Conservation (phyloP, 2,113 vertebrate genomes). For the Rhabdornis inornatus region DNA sequence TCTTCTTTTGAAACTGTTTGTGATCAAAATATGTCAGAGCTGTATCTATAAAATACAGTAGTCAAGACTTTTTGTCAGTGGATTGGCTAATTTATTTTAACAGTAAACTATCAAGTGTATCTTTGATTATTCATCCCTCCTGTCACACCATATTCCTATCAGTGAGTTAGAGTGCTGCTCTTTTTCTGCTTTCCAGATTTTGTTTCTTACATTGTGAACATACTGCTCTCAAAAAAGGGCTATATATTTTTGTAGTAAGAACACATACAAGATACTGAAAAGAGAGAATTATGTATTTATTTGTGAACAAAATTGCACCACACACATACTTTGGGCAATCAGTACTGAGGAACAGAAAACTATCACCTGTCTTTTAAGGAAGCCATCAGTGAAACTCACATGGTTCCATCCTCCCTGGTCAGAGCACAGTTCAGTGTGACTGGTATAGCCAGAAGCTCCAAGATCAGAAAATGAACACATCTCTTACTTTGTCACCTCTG, state of each 20-base stretch:
- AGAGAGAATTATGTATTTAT: not conserved
- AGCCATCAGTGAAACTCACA: not conserved
- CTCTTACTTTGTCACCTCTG: not conserved
- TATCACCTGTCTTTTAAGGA: not conserved
- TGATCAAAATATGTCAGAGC: slow-evolving; percentile 66
- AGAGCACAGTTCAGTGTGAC: not conserved
- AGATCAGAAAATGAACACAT: not conserved
- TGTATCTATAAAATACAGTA: slow-evolving; percentile 45
- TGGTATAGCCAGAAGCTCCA: not conserved
- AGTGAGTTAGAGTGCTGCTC: slow-evolving; percentile 39
- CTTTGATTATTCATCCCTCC: slow-evolving; percentile 63
- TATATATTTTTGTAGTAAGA: not conserved
- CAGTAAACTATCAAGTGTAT: slow-evolving; percentile 53
- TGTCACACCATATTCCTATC: slow-evolving; percentile 42
- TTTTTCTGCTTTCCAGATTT: slow-evolving; percentile 43
- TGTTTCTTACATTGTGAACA: slow-evolving; percentile 22
- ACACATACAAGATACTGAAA: not conserved
- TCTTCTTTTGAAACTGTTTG: slow-evolving; percentile 55
- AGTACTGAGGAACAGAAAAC: not conserved
- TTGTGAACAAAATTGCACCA: not conserved
- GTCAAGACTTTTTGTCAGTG: slow-evolving; percentile 47
- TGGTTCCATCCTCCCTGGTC: not conserved
- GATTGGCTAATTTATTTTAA: slow-evolving; percentile 60
- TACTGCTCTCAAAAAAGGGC: not conserved
- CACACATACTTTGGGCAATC: not conserved